phyloP scores from a whole-genome alignment of 2,113 vertebrate species.

The Pterocles orientalis region DNA sequence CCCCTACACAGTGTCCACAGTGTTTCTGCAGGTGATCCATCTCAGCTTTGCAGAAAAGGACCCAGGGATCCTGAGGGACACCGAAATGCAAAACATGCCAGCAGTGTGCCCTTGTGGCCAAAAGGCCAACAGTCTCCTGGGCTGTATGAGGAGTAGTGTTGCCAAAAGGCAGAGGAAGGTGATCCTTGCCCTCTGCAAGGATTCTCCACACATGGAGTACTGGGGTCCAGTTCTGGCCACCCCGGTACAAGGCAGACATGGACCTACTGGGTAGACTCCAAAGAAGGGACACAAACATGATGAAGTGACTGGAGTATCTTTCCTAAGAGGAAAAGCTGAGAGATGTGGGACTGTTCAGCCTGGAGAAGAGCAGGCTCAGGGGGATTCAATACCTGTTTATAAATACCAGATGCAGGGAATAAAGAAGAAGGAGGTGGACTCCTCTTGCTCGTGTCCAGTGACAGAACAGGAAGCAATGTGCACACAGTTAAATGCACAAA shows the following conservation, averaged over 20 bases:
- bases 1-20: no score
- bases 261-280: neutral
- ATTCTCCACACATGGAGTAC: neutral
- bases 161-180: neutral
- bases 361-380: neutral
- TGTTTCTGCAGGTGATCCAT: neutral
- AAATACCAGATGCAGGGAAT: neutral
- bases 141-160: neutral
- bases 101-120: neutral
- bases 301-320: neutral
- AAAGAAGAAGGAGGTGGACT: neutral
- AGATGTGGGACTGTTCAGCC: neutral
- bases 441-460: neutral
- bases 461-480: neutral
- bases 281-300: neutral
- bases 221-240: neutral
- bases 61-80: neutral
- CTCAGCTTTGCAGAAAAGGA: neutral
- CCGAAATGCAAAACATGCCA: neutral
- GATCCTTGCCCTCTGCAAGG: neutral
- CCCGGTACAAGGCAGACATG: neutral
- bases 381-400: neutral
- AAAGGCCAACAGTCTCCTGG: neutral
- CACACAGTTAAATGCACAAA: neutral
- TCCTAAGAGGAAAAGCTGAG: neutral